These are phyloP conservation scores for Cyrtorhinus lividipennis DNA, from an alignment of 1,140 invertebrate species.

Conservation along the genomic window DNA sequence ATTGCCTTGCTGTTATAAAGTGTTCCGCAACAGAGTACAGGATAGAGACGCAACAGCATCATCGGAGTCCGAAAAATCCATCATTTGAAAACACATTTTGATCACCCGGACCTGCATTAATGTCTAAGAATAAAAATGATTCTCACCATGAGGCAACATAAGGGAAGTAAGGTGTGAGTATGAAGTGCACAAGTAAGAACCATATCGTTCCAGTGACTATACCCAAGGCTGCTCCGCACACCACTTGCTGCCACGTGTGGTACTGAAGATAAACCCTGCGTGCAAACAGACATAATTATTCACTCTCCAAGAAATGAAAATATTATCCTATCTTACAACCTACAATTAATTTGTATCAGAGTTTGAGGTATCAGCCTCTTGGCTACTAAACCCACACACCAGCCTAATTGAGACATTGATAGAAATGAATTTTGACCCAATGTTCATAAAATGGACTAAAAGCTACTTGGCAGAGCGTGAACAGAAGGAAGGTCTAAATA, in stretches of 20 bases:
- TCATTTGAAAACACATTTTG: not conserved
- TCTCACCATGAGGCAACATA: constrained; percentile 69
- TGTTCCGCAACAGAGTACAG: not conserved
- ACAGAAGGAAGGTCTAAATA: too few species aligned
- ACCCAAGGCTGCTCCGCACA: constrained; percentile 59
- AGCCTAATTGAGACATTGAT: too few species aligned
- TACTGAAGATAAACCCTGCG: constrained; percentile 70
- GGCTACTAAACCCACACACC: too few species aligned
- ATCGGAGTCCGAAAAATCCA: not conserved
- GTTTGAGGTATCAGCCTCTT: not conserved
- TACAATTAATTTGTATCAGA: not conserved
- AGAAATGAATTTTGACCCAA: too few species aligned
- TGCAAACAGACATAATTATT: constrained; percentile 18
- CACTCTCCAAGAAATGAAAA: constrained; percentile 13
- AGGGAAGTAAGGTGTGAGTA: constrained; percentile 75
- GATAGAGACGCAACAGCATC: not conserved
- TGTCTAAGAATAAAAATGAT: not conserved
- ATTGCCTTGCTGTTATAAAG: not conserved
- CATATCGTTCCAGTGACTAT: constrained; percentile 50
- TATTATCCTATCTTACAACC: not conserved
- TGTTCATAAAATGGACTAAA: too few species aligned
- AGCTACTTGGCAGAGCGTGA: too few species aligned
- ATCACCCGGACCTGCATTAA: not conserved
- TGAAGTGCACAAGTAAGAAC: constrained; percentile 62
- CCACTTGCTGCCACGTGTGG: constrained; percentile 68